Conservation (phyloP, 2,113 vertebrate species). For the Meleagris gallopavo region DNA sequence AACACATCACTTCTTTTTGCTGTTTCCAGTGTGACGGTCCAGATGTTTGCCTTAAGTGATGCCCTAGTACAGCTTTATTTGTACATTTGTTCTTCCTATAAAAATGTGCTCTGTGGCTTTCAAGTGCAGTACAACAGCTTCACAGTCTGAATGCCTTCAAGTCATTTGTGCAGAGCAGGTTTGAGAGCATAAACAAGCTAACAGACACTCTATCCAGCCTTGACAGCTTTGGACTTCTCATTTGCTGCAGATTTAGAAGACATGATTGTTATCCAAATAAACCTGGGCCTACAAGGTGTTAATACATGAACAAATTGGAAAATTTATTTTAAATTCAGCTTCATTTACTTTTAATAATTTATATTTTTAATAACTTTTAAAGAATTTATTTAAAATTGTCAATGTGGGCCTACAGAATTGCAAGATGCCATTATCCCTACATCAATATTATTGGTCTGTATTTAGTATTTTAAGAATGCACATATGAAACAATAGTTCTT, state of each 20-base stretch:
- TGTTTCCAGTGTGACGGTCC: background rate
- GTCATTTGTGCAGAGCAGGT: background rate
- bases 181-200: background rate
- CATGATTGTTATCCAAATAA: background rate
- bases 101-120: background rate
- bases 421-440: background rate
- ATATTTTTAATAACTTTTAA: too few relatives aligned
- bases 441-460: background rate
- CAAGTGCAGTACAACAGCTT: background rate
- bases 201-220: background rate
- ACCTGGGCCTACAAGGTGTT: background rate
- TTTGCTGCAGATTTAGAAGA: background rate
- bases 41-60: background rate
- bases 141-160: background rate
- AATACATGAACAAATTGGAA: background rate
- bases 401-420: background rate
- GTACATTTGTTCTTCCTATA: background rate
- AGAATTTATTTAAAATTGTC: too few relatives aligned
- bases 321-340: background rate
- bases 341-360: too few relatives aligned
- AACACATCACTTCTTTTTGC: background rate
- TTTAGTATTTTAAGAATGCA: background rate
- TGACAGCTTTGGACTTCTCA: background rate
- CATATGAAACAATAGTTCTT: background rate
- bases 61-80: background rate